These are phyloP conservation scores for Tridacna gigas DNA, from an alignment of 2,888 invertebrate genomes.

Conservation along the genomic window DNA sequence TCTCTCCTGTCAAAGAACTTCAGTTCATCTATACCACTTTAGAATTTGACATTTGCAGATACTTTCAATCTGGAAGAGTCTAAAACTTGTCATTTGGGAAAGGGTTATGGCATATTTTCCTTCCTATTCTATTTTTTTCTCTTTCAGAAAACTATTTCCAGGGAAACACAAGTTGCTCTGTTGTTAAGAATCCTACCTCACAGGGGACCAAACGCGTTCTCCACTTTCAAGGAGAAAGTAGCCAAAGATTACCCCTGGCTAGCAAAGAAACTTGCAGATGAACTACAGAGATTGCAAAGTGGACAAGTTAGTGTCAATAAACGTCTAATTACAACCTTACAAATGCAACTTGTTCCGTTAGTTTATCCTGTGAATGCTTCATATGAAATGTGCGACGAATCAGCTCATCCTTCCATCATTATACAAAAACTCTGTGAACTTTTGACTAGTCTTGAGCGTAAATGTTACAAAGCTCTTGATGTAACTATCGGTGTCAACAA, in stretches of 20 bases:
- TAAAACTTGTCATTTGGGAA: too few species aligned
- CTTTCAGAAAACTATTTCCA: slow-evolving; percentile 63
- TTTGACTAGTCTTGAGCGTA: slow-evolving; percentile 48
- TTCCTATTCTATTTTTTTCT: neutral
- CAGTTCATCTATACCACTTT: too few species aligned
- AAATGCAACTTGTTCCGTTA: slow-evolving; percentile 54
- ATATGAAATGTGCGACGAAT: slow-evolving; percentile 47
- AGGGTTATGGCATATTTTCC: too few species aligned
- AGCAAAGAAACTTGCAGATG: slow-evolving; percentile 64
- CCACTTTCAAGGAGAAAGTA: slow-evolving; percentile 71
- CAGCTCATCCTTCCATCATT: slow-evolving; percentile 54
- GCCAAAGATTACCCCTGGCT: slow-evolving; percentile 75
- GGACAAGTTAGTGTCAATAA: slow-evolving; percentile 57
- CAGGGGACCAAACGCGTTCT: slow-evolving; percentile 73
- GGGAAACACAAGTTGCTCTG: slow-evolving; percentile 70
- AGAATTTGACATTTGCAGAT: too few species aligned
- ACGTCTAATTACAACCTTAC: slow-evolving; percentile 46
- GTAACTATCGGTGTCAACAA: slow-evolving; percentile 43
- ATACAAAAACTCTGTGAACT: slow-evolving; percentile 61
- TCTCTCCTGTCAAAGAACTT: too few species aligned
- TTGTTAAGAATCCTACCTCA: slow-evolving; percentile 72
- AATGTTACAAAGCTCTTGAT: slow-evolving; percentile 59
- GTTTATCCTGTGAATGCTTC: slow-evolving; percentile 36
- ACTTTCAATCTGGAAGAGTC: too few species aligned
- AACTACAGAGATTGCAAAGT: slow-evolving; percentile 60